Base-by-base conservation (phyloP, 2,888 invertebrate genomes). In the Papilio gigon region DNA sequence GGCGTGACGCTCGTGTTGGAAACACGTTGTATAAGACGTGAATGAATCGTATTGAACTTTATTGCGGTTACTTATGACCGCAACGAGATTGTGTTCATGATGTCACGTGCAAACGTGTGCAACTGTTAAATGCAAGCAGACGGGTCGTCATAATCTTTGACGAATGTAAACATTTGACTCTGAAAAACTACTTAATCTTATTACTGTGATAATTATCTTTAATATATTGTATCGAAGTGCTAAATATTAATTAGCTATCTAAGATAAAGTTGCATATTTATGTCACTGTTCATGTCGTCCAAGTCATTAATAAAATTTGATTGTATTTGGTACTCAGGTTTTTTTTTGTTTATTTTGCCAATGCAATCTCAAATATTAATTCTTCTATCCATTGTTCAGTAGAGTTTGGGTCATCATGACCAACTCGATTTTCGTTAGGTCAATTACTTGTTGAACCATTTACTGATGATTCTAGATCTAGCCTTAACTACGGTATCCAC, bases 11-110 rank as follows among this genome's bases (percentile, higher is more conserved):
- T 27, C 8, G n/a, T 53, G 1, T 2, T 53, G 14, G 0, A n/a
- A 30, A 30, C 53, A 56, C 1, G 53, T 56, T 56, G n/a, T 4
- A 30, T 30, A 56, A 56, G 9, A 27, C n/a, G 14, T 4, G 27
- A 25, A n/a, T 53, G n/a, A 53, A 56, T 17, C 14, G 0, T 50
- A 50, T 50, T 50, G 50, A 30, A 56, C n/a, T 56, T 56, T 40
- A 60, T 40, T 60, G 25, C 60, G 60, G 37, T 60, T 25, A 1
- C 40, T 37, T 37, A 60, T 40, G 37, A 60, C 60, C 60, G 40
- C 60, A 60, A 60, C 27, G 40, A 60, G 12, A n/a, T 27, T 4
- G 14, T n/a, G n/a, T 56, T 17, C 30, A 56, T 56, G n/a, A 30
- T 30, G 53, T 56, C 27, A 56, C 30, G n/a, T 56, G 53, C 30